Evolutionary conservation across 2,113 vertebrate species (phyloP), one percentile per base, ranked within the genome.

Genomic region (Cryptomyrus ogoouensis): DNA sequence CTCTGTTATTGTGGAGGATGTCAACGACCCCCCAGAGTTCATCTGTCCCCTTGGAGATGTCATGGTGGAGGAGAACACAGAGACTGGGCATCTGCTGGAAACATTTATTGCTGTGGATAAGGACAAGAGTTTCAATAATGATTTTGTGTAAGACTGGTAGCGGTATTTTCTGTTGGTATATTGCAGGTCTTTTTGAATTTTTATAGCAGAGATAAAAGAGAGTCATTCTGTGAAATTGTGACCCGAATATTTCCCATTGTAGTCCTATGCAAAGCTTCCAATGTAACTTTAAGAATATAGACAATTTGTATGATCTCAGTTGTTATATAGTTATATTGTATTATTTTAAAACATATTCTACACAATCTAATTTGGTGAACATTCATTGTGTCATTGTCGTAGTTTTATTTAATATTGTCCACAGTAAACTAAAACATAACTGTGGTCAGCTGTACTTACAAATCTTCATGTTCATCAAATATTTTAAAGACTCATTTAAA

Each of bases 1-100:
- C 50, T 92, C 89, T 8, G 90, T 96, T 50, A 0, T 15, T 3
- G 93, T 96, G 17, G 94, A 94, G 53, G 93, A 96, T 58, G 89
- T 94, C 42, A 95, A 96, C n/a, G 94, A 96, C 21, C 74, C 94
- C 17, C 95, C 95, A 0, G 9, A 92, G 2, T 96, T 96, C 47
- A 39, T 87, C 0, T 15, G 47, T 8, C 1, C 10, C 0, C 0
- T 87, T 5, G 91, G 91, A 91, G 0, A 44, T 0, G 87, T 91
- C 12, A 15, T 0, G 0, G 0, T 94, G 86, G 0, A 0, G 3
- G 95, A 96, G 52, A 94, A 94, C 70, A 15, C 4, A 3, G 2
- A 44, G 0, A 3, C 7, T 6, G 94, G 94, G 80, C 31, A 88
- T 0, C 17, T 66, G 27, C 90, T 96, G 85, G 52, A 13, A 27